Conservation (phyloP, 2,888 invertebrate genomes). For the Lacanobia oleracea region DNA sequence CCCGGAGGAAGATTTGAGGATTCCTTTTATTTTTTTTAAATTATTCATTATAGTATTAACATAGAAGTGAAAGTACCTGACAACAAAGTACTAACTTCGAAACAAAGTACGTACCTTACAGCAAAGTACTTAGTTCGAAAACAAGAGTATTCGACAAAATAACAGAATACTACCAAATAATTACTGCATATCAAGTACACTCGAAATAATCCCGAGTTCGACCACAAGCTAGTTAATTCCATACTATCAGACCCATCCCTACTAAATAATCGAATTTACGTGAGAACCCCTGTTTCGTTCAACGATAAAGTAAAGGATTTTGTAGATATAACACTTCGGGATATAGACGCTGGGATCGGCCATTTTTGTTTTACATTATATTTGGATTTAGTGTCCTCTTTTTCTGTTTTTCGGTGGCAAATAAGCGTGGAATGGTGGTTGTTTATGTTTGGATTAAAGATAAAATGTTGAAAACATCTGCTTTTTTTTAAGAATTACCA, state of each 20-base stretch:
- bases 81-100: neutral
- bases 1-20: too few species aligned
- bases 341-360: conserved; percentile 27
- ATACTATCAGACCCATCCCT: conserved; percentile 44
- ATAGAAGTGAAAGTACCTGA: too few species aligned
- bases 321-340: conserved; percentile 53
- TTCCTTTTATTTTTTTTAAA: too few species aligned
- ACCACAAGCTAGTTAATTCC: conserved; percentile 56
- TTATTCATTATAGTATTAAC: too few species aligned
- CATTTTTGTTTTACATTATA: conserved; percentile 47
- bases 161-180: conserved; percentile 42
- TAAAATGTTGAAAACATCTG: conserved; percentile 3
- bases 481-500: neutral
- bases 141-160: conserved; percentile 13
- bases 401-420: conserved; percentile 13
- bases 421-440: conserved; percentile 15
- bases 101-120: too few species aligned
- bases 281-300: conserved; percentile 42
- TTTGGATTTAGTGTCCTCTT: conserved; percentile 35
- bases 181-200: conserved; percentile 32
- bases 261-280: conserved; percentile 63
- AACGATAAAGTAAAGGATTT: conserved; percentile 60
- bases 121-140: neutral
- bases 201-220: conserved; percentile 38
- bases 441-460: conserved; percentile 14